Evolutionary conservation across 2,113 vertebrate species (phyloP), one percentile per base, ranked within the genome.

Genomic region (Charadrius vociferus): DNA sequence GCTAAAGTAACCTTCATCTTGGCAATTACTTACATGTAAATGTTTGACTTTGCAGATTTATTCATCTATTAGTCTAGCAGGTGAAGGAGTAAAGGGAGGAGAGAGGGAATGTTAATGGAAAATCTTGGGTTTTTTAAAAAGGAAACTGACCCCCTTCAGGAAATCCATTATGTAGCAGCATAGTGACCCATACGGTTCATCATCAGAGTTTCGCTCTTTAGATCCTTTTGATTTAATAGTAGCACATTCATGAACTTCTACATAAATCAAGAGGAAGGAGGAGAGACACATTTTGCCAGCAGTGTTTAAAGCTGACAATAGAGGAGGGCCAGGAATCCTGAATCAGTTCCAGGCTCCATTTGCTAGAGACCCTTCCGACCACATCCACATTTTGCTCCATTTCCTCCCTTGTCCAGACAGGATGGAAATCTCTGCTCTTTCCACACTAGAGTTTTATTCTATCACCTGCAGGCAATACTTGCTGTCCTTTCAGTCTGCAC

Each of bases 91-190:
- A 87, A 72, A 88, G 49, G 67, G 62, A 93, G 92, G 43, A 93
- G 58, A 73, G 34, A 86, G 81, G 36, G 95, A 92, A 93, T 83
- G 95, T 88, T 96, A 96, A 96, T 96, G 91, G 94, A 97, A 95
- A 81, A 82, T 68, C 52, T 59, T 67, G 18, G 1, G 0, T 0
- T 36, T 65, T 80, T 81, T 66, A 9, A 39, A 85, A 81, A 94
- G 80, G 56, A 93, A 84, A 55, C 18, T 59, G 68, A 79, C 23
- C 10, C 5, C 45, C 27, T 81, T 80, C 71, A 83, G 55, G 36
- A 93, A 87, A 86, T 96, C 81, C 66, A 90, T 96, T 91, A 61
- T 14, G 56, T 20, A 96, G n/a, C 20, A 56, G 50, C 71, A 56
- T 14, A 82, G 43, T 41, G 36, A 75, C 39, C 43, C 56, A 52